Base-by-base conservation (phyloP, 2,797 vertebrate genomes). In the Argentina silus region DNA sequence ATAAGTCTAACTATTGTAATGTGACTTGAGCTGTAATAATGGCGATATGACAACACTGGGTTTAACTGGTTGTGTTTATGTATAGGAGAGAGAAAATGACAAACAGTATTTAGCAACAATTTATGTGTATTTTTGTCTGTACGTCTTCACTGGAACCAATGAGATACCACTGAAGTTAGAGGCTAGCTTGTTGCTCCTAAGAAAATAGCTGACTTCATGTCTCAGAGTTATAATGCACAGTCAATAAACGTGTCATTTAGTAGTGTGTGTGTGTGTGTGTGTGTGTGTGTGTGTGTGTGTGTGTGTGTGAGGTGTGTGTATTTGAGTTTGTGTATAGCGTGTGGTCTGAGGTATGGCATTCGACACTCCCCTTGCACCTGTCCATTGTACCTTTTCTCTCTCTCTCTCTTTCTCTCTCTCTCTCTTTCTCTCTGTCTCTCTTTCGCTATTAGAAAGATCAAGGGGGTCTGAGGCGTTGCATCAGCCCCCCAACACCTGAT, bases 401-500 rank as follows among this genome's bases (percentile, higher is more conserved):
- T 61, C 59, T 62, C 7, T 62, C 8, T 62, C 59, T 56, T 14
- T 56, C n/a, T 56, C 55, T 56, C 55, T 56, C 55, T 56, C 55
- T 56, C 55, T 56, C 55, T 56, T 15, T 56, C 55, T 56, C 55
- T 60, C 23, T 42, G 57, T 15, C 19, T 36, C 14, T 74, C 62
- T 67, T 9, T 17, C 48, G 7, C 23, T 67, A 15, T 53, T 36
- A 51, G 7, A 47, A 19, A 62, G 68, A 79, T 83, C 73, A 78
- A 78, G 70, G 67, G 66, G 68, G 69, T 77, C 69, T 44, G 45
- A 51, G 57, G 80, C 1, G 8, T 64, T 42, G 0, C n/a, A 44
- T 48, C 57, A 86, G 71, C 86, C 85, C 80, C 81, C 56, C 69
- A 68, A 73, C 69, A 73, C 68, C 66, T 78, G 76, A 81, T 86